A percentile compares a stretch with the other conserved stretches of the same genome.
Evolutionary conservation across 2,888 invertebrate genomes (phyloP).

Genomic region (Gastracanthus pulcherrimus): DNA sequence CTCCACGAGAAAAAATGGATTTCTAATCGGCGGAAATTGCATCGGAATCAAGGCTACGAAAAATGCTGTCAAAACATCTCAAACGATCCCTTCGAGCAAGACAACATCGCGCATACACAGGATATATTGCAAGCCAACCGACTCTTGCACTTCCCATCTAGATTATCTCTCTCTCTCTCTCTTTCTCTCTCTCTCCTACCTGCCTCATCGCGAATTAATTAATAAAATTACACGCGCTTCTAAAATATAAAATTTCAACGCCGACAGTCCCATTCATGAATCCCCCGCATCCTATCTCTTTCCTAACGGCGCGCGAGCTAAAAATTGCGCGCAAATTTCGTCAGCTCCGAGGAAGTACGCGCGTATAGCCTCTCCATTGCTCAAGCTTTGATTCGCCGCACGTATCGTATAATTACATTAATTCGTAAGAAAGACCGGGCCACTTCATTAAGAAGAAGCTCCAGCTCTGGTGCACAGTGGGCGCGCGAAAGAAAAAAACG

Average conservation of each 20-base stretch:
- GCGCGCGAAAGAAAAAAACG: neutral
- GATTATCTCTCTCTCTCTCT: neutral
- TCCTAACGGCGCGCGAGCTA: neutral
- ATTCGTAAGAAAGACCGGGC: slow-evolving; percentile 28
- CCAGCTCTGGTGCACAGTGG: neutral
- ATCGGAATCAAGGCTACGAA: neutral
- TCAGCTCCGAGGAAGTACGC: slow-evolving; percentile 10
- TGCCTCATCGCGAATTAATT: slow-evolving; percentile 9
- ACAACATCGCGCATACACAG: too few relatives aligned
- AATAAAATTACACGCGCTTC: slow-evolving; percentile 21
- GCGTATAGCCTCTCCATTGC: neutral
- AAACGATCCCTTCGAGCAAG: slow-evolving; percentile 29
- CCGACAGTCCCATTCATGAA: neutral
- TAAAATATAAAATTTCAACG: slow-evolving; percentile 13
- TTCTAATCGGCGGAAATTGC: slow-evolving; percentile 35
- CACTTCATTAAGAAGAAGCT: slow-evolving; percentile 26
- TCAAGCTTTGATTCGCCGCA: slow-evolving; percentile 9
- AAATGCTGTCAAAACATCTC: neutral
- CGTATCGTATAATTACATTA: slow-evolving; percentile 21
- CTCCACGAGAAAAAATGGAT: neutral
- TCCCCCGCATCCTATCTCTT: neutral
- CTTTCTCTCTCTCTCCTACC: neutral
- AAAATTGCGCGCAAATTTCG: neutral
- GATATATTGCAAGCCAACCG: slow-evolving; percentile 16
- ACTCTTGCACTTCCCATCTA: slow-evolving; percentile 2